These are phyloP conservation scores for Arnoldichthys spilopterus DNA, from an alignment of 2,797 vertebrate species.

Conservation along the genomic window DNA sequence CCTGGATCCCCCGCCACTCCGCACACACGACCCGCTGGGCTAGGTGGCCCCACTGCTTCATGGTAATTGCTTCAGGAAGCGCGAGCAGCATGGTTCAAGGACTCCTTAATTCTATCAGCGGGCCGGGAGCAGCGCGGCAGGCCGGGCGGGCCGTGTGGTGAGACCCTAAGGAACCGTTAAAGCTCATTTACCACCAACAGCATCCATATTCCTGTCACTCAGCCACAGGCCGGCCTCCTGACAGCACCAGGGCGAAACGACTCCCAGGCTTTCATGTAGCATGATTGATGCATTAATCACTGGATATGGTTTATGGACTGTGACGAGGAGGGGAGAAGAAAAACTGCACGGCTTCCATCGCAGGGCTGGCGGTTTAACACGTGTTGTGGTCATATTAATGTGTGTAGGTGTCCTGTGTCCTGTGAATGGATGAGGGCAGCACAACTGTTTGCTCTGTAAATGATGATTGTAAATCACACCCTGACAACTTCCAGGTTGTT, in stretches of 20 bases:
- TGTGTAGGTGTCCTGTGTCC: conserved; percentile 25
- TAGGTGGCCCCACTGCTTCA: conserved; percentile 68
- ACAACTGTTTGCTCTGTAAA: conserved; percentile 50
- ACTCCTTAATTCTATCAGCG: conserved; percentile 77
- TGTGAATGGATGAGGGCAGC: conserved; percentile 17
- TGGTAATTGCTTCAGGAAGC: conserved; percentile 80
- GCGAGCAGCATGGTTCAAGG: conserved; percentile 76
- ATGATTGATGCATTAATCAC: conserved; percentile 72
- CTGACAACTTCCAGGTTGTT: conserved; percentile 24
- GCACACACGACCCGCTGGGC: conserved; percentile 45
- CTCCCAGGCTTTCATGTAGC: conserved; percentile 63
- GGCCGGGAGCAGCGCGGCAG: conserved; percentile 52
- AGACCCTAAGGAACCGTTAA: conserved; percentile 69
- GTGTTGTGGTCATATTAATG: conserved; percentile 39
- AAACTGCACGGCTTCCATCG: conserved; percentile 57
- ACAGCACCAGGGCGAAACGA: conserved; percentile 57
- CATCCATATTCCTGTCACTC: conserved; percentile 70
- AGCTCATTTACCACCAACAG: conserved; percentile 69
- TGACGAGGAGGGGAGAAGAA: conserved; percentile 47
- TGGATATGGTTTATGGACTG: conserved; percentile 62
- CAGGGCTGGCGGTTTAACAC: conserved; percentile 51
- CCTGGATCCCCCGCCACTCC: conserved; percentile 47
- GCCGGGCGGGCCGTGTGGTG: conserved; percentile 56
- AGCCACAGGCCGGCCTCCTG: conserved; percentile 58
- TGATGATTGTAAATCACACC: conserved; percentile 42